phyloP scores from a whole-genome alignment of 2,113 vertebrate species.

The Epinephelus lanceolatus region DNA sequence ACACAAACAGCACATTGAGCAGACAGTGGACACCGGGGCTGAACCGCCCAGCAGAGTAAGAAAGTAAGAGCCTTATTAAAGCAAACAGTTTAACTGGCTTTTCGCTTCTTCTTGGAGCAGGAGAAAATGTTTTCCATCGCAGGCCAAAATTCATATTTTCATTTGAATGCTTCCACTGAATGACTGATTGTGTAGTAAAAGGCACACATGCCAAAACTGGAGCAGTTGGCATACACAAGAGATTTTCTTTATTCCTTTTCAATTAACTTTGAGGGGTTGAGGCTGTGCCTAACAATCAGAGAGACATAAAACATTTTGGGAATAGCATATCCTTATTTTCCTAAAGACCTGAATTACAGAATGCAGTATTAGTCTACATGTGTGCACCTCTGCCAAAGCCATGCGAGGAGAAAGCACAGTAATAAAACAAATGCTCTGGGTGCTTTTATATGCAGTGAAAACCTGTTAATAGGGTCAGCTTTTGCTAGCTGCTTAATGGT shows the following conservation, averaged over 20 bases:
- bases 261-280: slow-evolving; percentile 52
- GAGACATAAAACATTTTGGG: slow-evolving; percentile 41
- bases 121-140: slow-evolving; percentile 53
- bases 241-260: slow-evolving; percentile 65
- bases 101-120: slow-evolving; percentile 45
- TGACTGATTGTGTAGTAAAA: slow-evolving; percentile 59
- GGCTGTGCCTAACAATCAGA: slow-evolving; percentile 39
- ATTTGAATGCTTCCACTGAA: slow-evolving; percentile 62
- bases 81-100: slow-evolving; percentile 61
- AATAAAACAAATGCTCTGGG: slow-evolving; percentile 44
- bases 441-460: slow-evolving; percentile 51
- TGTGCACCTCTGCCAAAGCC: slow-evolving; percentile 36
- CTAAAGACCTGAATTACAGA: slow-evolving; percentile 45
- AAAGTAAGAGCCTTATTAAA: slow-evolving; percentile 50
- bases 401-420: slow-evolving; percentile 1
- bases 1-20: slow-evolving; percentile 8
- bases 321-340: slow-evolving; percentile 50
- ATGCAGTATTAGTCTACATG: slow-evolving; percentile 31
- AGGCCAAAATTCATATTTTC: slow-evolving; percentile 67
- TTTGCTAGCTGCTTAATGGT: slow-evolving; percentile 44
- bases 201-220: slow-evolving; percentile 46
- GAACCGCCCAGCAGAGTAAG: slow-evolving; percentile 25
- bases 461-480: slow-evolving; percentile 38
- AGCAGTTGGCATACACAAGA: slow-evolving; percentile 42
- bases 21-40: slow-evolving; percentile 18